Percentiles rank a stretch among this genome's conserved stretches.
phyloP scores from a whole-genome alignment of 1,140 invertebrate species.

The Drosophila pruinosa region DNA sequence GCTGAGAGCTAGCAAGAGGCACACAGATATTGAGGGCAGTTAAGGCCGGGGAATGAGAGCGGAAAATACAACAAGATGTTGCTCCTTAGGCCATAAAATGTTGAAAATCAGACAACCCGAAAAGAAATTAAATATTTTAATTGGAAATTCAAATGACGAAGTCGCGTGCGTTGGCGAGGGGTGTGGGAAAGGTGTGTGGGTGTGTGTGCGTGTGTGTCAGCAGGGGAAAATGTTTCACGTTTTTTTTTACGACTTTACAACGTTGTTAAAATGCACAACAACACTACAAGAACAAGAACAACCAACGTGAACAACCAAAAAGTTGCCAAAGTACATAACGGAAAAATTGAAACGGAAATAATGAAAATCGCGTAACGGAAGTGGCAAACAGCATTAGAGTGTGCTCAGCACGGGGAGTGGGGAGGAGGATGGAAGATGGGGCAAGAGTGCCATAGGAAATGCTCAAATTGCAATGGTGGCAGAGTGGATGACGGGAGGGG shows the following conservation, averaged over 20 bases:
- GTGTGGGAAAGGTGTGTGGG: background rate
- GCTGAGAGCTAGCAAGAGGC: background rate
- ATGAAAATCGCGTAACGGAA: slow-evolving; percentile 81
- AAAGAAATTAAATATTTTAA: slow-evolving; percentile 82
- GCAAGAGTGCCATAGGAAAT: slow-evolving; percentile 26
- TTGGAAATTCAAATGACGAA: slow-evolving; percentile 78
- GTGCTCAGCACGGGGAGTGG: background rate
- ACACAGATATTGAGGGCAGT: background rate
- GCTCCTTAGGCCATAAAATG: slow-evolving; percentile 12
- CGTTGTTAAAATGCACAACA: slow-evolving; percentile 73
- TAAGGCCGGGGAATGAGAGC: background rate
- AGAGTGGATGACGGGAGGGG: background rate
- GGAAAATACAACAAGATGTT: slow-evolving; percentile 22
- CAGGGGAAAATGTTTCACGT: slow-evolving; percentile 26
- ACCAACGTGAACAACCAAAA: slow-evolving; percentile 24
- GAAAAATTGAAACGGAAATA: slow-evolving; percentile 81
- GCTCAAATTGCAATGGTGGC: slow-evolving; percentile 24
- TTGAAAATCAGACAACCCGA: slow-evolving; percentile 65
- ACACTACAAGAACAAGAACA: slow-evolving; percentile 17
- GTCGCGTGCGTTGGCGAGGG: slow-evolving; percentile 34
- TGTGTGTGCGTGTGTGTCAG: slow-evolving; percentile 52
- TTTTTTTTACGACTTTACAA: slow-evolving; percentile 73
- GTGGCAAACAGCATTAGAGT: slow-evolving; percentile 70
- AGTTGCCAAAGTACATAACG: slow-evolving; percentile 67
- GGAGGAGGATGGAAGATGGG: too few relatives aligned